Evolutionary conservation across 2,797 vertebrate genomes (phyloP), one percentile per base, ranked within the genome.

Genomic region (Parambassis ranga): DNA sequence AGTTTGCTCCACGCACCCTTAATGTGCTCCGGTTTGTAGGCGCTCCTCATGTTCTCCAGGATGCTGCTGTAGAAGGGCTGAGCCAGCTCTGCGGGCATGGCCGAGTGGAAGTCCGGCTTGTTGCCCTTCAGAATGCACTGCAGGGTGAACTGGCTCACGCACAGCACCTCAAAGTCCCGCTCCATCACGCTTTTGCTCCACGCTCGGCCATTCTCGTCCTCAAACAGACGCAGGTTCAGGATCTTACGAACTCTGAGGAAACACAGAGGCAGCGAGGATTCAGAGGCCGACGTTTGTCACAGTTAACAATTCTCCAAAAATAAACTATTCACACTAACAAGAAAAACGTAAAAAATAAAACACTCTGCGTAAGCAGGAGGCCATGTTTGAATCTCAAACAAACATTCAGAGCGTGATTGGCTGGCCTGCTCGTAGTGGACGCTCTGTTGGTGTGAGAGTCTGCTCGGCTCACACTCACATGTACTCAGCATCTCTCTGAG

Each of bases 131-230:
- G 91, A 41, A 96, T 87, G 44, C 94, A 96, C 83, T 98, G 97
- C 22, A 99, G 93, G 5, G 97, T 99, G 80, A 99, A 98, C 63
- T 99, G 97, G 83, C 97, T 98, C 77, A 98, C 91, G 47, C 95
- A 98, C 39, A 99, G 82, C 41, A 99, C 94, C 84, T 99, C 97
- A 0, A 94, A 93, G 79, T 95, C 93, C 36, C 86, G 88, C 64
- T 99, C 97, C 96, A 96, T 94, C 23, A 99, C 96, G 0, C 95
- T 99, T 66, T 93, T 95, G 41, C 89, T 94, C 97, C 97, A 99
- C 6, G 94, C 92, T 42, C 94, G 94, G 5, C 96, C 96, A 1
- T 89, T 93, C 57, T 97, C 97, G 27, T 98, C 97, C 59, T 96
- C 95, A 36, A 99, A 99, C 42, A 99, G 79, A 16, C 96, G 90